Evolutionary conservation across 2,888 invertebrate genomes (phyloP).

Genomic region (Agrochola lota): DNA sequence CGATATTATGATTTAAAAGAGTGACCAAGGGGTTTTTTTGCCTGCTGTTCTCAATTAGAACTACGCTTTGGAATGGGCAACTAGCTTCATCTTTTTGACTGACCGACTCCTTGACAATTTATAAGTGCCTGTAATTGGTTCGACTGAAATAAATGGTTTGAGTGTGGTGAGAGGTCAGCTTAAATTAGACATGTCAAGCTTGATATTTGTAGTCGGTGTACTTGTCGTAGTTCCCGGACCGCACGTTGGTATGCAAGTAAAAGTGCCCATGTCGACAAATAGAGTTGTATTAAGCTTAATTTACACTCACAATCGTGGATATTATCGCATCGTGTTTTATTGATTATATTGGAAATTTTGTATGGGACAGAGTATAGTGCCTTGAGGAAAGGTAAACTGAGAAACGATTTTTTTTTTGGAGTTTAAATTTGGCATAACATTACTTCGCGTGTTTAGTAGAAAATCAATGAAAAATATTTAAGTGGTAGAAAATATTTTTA

Average conservation of each 20-base stretch:
- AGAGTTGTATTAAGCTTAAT: conserved; percentile 27
- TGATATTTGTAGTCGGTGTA: background rate
- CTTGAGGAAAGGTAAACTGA: background rate
- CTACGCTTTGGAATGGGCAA: background rate
- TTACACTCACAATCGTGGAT: conserved; percentile 18
- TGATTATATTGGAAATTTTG: background rate
- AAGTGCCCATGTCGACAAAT: conserved; percentile 38
- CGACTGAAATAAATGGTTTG: background rate
- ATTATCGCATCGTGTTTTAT: background rate
- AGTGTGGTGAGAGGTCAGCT: background rate
- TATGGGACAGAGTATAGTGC: background rate
- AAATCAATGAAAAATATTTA: background rate
- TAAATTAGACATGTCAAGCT: background rate
- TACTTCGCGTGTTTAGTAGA: too few relatives aligned
- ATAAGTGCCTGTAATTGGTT: background rate
- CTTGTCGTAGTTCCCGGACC: conserved; percentile 36
- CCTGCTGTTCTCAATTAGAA: too few relatives aligned
- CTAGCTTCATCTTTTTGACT: background rate
- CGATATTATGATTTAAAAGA: background rate
- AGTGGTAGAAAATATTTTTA: background rate
- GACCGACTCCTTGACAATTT: background rate
- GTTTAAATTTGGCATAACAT: too few relatives aligned
- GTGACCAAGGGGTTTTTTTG: background rate
- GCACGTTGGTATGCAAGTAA: conserved; percentile 51
- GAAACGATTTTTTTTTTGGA: too few relatives aligned